Percentiles rank a stretch among this genome's conserved stretches.
phyloP scores from a whole-genome alignment of 2,888 invertebrate species.

The Spilosoma lubricipeda region DNA sequence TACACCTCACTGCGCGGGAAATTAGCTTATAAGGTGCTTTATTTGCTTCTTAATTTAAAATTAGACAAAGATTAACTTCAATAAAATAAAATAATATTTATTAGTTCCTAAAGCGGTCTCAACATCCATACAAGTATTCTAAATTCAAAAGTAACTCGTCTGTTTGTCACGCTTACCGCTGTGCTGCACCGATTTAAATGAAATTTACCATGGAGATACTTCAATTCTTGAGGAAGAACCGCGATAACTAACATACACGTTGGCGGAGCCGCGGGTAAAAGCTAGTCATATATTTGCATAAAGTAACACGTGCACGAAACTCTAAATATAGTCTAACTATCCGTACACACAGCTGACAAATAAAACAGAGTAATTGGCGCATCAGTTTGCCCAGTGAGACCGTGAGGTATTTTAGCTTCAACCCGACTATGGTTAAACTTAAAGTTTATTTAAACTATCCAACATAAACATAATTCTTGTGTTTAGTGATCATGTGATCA shows the following conservation, averaged over 20 bases:
- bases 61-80: background rate
- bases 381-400: conserved; percentile 29
- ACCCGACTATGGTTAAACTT: conserved; percentile 12
- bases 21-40: background rate
- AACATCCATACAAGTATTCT: background rate
- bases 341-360: conserved; percentile 24
- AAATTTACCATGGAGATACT: too few species aligned
- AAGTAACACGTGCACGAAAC: background rate
- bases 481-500: background rate
- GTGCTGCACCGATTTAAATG: too few species aligned
- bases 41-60: too few species aligned
- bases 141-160: too few species aligned
- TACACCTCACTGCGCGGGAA: conserved; percentile 33
- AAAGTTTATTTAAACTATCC: background rate
- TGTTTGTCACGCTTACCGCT: too few species aligned
- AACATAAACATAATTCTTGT: background rate
- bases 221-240: too few species aligned
- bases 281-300: background rate
- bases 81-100: background rate
- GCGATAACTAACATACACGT: too few species aligned
- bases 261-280: background rate
- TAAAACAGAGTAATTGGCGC: conserved; percentile 30
- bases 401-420: conserved; percentile 19
- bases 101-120: background rate
- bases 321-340: background rate